These are phyloP conservation scores for Euplagia quadripunctaria DNA, from an alignment of 2,888 invertebrate species.

Conservation along the genomic window DNA sequence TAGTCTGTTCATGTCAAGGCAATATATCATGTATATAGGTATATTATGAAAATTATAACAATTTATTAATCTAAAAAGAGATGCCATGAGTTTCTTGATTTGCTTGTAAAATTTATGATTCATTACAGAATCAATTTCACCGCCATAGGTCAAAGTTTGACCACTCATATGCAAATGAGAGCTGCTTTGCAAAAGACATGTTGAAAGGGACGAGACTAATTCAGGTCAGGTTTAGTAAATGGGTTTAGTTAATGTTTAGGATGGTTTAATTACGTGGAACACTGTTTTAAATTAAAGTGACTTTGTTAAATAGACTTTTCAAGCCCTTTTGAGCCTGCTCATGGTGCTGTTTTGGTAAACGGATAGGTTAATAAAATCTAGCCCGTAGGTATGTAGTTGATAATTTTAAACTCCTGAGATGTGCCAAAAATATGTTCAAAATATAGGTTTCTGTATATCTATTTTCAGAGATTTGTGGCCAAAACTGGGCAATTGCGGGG, in stretches of 20 bases:
- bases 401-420: not conserved
- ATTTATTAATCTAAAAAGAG: too few relatives aligned
- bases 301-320: conserved; percentile 40
- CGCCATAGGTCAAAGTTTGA: not conserved
- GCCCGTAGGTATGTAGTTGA: not conserved
- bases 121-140: not conserved
- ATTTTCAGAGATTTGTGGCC: too few relatives aligned
- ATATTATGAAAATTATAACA: too few relatives aligned
- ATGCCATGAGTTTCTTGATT: not conserved
- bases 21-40: too few relatives aligned
- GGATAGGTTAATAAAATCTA: not conserved
- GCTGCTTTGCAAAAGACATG: not conserved
- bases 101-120: not conserved
- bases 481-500: too few relatives aligned
- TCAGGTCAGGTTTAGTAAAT: conserved; percentile 4
- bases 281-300: conserved; percentile 41
- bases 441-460: too few relatives aligned
- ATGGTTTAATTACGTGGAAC: conserved; percentile 37
- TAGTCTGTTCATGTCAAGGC: too few relatives aligned
- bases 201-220: conserved; percentile 16
- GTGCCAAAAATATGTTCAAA: too few relatives aligned
- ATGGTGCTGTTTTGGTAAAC: conserved; percentile 28
- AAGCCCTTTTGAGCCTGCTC: conserved; percentile 25
- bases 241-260: conserved; percentile 22
- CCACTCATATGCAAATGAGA: conserved; percentile 7